These are phyloP conservation scores for Meganola albula DNA, from an alignment of 2,888 invertebrate species.

Conservation along the genomic window DNA sequence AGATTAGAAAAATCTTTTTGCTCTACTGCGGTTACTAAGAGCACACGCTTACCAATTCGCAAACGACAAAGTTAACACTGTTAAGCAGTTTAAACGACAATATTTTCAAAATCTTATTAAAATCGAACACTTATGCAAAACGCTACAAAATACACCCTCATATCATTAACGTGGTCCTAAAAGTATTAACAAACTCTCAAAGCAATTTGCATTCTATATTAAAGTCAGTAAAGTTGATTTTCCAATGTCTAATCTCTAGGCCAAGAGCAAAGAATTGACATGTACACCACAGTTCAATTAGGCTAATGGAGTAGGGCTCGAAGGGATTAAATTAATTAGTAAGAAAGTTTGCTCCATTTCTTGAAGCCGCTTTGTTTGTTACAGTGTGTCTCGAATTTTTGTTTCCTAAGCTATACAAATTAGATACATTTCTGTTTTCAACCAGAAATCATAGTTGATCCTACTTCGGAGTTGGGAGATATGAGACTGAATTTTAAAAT, in stretches of 20 bases:
- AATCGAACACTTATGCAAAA: slow-evolving; percentile 63
- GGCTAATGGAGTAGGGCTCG: slow-evolving; percentile 73
- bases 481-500: too few species aligned
- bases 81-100: slow-evolving; percentile 1
- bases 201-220: slow-evolving; percentile 15
- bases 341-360: slow-evolving; percentile 72
- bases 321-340: slow-evolving; percentile 77
- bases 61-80: slow-evolving; percentile 10
- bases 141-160: slow-evolving; percentile 59
- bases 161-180: slow-evolving; percentile 57
- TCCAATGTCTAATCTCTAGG: slow-evolving; percentile 11
- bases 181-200: slow-evolving; percentile 19
- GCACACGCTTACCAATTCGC: too few species aligned
- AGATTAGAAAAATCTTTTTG: too few species aligned
- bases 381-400: slow-evolving; percentile 50
- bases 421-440: slow-evolving; percentile 12
- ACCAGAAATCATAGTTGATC: slow-evolving; percentile 4
- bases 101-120: slow-evolving; percentile 32
- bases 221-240: slow-evolving; percentile 24
- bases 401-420: slow-evolving; percentile 39
- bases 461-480: too few species aligned
- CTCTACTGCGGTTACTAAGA: too few species aligned
- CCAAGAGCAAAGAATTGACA: slow-evolving; percentile 70
- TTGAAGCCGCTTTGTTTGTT: slow-evolving; percentile 67
- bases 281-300: slow-evolving; percentile 77